phyloP scores from a whole-genome alignment of 2,113 vertebrate species.

The Litocranius walleri region DNA sequence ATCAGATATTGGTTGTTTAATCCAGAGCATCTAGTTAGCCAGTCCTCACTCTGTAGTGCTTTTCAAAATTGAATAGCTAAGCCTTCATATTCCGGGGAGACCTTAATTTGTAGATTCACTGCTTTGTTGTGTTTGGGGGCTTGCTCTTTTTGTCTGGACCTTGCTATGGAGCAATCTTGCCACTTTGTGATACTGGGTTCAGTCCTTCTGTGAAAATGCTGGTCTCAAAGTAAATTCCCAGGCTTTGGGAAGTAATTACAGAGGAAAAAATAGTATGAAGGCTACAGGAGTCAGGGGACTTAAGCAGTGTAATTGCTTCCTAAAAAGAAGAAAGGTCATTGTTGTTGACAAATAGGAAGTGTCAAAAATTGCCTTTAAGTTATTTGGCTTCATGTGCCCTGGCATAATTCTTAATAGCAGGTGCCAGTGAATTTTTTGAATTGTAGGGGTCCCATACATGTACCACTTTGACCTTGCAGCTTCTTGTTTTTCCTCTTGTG shows the following conservation, averaged over 20 bases:
- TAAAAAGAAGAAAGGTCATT: background rate
- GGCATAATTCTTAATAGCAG: background rate
- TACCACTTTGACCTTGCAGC: background rate
- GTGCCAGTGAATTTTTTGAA: conserved; percentile 26
- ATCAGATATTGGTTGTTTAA: background rate
- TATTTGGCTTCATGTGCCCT: background rate
- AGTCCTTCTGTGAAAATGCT: conserved; percentile 12
- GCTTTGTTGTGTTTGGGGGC: background rate
- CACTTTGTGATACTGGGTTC: background rate
- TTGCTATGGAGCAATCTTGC: background rate
- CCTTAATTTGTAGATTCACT: background rate
- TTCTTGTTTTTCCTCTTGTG: background rate
- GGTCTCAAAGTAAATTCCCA: conserved; percentile 4
- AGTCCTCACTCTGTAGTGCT: background rate
- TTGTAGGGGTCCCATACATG: background rate
- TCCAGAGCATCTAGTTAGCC: background rate
- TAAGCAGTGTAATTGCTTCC: conserved; percentile 21
- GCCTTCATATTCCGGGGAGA: background rate
- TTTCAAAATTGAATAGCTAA: background rate
- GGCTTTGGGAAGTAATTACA: conserved; percentile 4
- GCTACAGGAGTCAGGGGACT: background rate
- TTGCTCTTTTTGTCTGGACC: conserved; percentile 8
- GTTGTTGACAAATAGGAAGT: background rate
- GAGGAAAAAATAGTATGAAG: background rate
- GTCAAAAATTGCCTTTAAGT: background rate